phyloP scores from a whole-genome alignment of 2,113 vertebrate species.

The Nothocercus nigrocapillus region DNA sequence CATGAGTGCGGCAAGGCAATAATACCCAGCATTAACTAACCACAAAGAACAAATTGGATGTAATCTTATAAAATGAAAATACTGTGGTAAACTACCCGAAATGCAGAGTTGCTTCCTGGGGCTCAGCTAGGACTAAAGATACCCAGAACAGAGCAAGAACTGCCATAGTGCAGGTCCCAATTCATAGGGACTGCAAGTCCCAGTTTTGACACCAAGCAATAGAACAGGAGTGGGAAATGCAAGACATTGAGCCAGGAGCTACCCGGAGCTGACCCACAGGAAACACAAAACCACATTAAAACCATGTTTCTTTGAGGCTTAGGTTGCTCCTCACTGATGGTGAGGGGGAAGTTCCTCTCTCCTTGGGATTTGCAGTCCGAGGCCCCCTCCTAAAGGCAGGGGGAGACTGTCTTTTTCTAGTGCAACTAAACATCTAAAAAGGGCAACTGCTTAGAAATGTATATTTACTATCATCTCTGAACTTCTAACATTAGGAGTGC shows the following conservation, averaged over 20 bases:
- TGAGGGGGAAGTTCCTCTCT: background rate
- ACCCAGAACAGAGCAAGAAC: background rate
- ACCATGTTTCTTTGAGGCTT: background rate
- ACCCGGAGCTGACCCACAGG: background rate
- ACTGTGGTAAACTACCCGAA: background rate
- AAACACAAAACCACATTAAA: background rate
- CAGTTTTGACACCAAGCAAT: background rate
- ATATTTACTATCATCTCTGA: background rate
- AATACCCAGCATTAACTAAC: background rate
- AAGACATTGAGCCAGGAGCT: background rate
- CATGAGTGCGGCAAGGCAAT: background rate
- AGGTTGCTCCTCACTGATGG: background rate
- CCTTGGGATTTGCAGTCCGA: background rate
- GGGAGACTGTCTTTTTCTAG: background rate
- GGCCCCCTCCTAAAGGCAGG: background rate
- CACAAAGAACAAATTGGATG: background rate
- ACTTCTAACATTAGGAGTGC: background rate
- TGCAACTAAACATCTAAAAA: background rate
- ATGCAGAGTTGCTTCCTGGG: background rate
- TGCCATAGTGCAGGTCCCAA: accelerated
- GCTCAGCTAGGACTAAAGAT: accelerated
- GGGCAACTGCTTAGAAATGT: background rate
- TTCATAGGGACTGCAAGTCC: accelerated
- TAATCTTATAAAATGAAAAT: background rate
- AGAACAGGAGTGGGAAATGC: too few species aligned